Conservation (phyloP, 2,888 invertebrate genomes). For the Philopedon plagiatum region DNA sequence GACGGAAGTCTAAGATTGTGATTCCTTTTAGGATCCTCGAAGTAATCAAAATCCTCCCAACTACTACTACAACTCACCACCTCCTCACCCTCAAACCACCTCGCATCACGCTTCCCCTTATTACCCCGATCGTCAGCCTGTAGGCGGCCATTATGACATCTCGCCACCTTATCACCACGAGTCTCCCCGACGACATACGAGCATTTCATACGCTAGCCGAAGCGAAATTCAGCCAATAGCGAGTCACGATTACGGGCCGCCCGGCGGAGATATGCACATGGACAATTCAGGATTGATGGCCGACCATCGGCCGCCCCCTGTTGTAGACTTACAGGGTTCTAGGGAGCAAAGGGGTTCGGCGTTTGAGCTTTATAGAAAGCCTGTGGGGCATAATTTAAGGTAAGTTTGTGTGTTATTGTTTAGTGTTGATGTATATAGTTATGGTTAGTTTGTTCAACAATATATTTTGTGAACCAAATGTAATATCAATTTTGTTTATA, state of each 20-base stretch:
- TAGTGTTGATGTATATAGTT: constrained; percentile 1
- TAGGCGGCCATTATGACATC: constrained; percentile 66
- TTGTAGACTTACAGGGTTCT: constrained; percentile 84
- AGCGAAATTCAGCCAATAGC: constrained; percentile 67
- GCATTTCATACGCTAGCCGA: constrained; percentile 67
- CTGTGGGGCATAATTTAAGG: constrained; percentile 88
- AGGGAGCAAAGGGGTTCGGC: constrained; percentile 93
- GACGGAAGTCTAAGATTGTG: no score
- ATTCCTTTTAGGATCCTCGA: constrained; percentile 62
- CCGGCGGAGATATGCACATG: constrained; percentile 57
- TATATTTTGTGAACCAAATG: no score
- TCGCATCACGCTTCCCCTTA: constrained; percentile 63
- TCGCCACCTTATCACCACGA: constrained; percentile 66
- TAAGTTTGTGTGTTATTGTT: constrained; percentile 65
- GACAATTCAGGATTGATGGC: constrained; percentile 43
- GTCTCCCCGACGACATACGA: constrained; percentile 64
- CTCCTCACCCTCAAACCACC: constrained; percentile 43
- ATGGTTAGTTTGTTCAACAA: not conserved
- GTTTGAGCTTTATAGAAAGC: constrained; percentile 95
- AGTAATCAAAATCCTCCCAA: constrained; percentile 62
- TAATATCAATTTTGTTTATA: no score
- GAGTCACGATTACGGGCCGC: constrained; percentile 32
- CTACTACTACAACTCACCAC: constrained; percentile 66
- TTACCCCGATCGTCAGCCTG: constrained; percentile 60
- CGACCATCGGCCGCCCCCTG: constrained; percentile 58